Evolutionary conservation across 2,888 invertebrate genomes (phyloP), one percentile per base, ranked within the genome.

Genomic region (Calliphora vomitoria): DNA sequence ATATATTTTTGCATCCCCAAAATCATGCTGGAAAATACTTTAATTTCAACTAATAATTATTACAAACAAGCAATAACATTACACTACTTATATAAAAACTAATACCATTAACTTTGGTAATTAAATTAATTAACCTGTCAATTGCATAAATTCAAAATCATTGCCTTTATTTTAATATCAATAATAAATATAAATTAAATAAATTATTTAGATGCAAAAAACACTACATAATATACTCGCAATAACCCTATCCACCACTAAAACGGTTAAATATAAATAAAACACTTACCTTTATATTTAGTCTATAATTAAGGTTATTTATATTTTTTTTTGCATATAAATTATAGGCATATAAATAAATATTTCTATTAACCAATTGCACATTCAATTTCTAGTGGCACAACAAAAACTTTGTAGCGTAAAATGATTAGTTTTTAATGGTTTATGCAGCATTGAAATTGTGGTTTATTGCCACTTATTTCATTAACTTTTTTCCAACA

Each of bases 351-450:
- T n/a, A 50, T 8, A 50, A 50, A 50, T n/a, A 50, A 50, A 50
- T 50, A 50, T 50, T 50, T n/a, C 50, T 31, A 31, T 62, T 13
- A 62, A 64, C 5, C 25, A 68, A 58, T n/a, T 66, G 20, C 20
- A 53, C 60, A 62, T 25, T 38, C 47, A 20, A 50, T 35, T 60
- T 60, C 18, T 50, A 53, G 15, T 31, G 31, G 20, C 4, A 31
- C 20, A 50, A 44, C 0, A 18, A 58, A 18, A 66, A 41, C 35
- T 5, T n/a, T 68, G 10, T 68, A 58, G 35, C 20, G 55, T 31
- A 81, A 87, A 82, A 82, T 75, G 84, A 84, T 87, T 87, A 87
- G 87, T 78, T 79, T 87, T 78, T 82, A 87, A 85, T 82, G 55
- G 82, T 64, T 82, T 79, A 76, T 74, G 64, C 74, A 82, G 20